Evolutionary conservation across 2,113 vertebrate genomes (phyloP).

Genomic region (Oceanodroma tethys): DNA sequence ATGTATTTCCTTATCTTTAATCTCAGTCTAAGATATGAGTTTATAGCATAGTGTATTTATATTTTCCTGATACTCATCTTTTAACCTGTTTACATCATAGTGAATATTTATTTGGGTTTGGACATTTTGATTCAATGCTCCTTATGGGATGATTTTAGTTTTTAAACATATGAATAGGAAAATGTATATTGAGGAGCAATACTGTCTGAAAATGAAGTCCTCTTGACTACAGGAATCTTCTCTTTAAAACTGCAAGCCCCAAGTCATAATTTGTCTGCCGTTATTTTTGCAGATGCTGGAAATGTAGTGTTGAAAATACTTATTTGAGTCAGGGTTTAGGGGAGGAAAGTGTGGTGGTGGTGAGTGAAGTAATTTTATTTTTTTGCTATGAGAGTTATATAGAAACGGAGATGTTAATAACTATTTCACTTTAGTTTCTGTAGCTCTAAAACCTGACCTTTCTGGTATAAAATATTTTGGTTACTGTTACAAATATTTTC

Average conservation of each 20-base stretch:
- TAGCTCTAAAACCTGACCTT: background rate
- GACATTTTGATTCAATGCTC: background rate
- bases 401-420: background rate
- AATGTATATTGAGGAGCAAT: background rate
- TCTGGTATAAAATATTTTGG: background rate
- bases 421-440: background rate
- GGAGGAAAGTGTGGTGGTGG: background rate
- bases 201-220: accelerated
- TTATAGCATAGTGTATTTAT: accelerated
- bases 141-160: accelerated
- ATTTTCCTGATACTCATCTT: accelerated
- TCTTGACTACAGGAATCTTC: background rate
- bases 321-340: background rate
- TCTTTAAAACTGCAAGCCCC: background rate
- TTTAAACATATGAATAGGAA: background rate
- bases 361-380: background rate
- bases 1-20: background rate
- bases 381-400: background rate
- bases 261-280: accelerated
- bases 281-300: background rate
- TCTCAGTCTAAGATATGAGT: accelerated
- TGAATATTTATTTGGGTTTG: background rate
- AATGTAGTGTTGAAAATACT: background rate
- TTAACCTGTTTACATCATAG: accelerated
- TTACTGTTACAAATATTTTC: background rate